A percentile compares a stretch with the other conserved stretches of the same genome.
phyloP scores from a whole-genome alignment of 2,797 vertebrate species.

The Acanthornis magna region DNA sequence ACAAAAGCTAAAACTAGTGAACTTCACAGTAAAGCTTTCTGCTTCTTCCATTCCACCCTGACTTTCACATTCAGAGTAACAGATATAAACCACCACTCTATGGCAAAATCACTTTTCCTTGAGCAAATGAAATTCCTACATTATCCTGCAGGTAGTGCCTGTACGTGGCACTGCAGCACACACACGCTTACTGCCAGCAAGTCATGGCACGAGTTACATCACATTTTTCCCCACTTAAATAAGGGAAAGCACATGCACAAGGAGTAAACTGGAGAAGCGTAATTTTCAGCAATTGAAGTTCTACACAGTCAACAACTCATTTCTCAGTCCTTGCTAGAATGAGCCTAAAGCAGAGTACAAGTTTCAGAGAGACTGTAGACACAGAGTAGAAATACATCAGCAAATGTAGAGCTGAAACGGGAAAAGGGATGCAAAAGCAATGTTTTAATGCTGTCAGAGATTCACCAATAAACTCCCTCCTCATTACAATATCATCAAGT shows the following conservation, averaged over 20 bases:
- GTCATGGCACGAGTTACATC: background rate
- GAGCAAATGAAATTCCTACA: background rate
- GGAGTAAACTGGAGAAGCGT: background rate
- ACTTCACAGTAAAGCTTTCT: background rate
- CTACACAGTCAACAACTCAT: background rate
- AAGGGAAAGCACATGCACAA: background rate
- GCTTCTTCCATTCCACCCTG: background rate
- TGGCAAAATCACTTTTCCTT: background rate
- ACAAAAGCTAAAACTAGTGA: background rate
- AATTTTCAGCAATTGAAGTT: background rate
- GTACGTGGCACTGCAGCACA: rapidly evolving
- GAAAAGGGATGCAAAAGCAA: background rate
- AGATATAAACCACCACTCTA: background rate
- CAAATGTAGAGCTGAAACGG: background rate
- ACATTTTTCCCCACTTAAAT: background rate
- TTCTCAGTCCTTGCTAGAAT: background rate
- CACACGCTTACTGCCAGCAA: background rate
- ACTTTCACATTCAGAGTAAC: background rate
- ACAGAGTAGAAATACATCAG: background rate
- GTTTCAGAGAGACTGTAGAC: background rate
- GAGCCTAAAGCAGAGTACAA: background rate
- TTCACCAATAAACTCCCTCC: background rate
- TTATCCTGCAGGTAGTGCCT: background rate
- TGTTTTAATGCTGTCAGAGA: background rate
- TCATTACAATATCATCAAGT: constrained; percentile 16